These are phyloP conservation scores for Sebastes nivosus DNA, from an alignment of 2,797 vertebrate genomes.

Conservation along the genomic window DNA sequence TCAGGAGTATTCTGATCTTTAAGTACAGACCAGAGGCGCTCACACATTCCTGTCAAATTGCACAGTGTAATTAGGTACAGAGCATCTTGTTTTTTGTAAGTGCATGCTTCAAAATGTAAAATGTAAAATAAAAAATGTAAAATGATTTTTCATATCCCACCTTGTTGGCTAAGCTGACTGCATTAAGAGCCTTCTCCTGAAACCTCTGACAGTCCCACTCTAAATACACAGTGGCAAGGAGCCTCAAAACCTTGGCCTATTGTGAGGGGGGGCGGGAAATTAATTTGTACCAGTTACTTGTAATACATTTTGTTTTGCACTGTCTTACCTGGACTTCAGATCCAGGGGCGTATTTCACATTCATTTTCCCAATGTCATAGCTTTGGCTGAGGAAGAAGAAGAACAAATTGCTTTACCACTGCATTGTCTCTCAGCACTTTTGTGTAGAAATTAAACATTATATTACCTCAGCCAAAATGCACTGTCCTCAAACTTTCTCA, in stretches of 20 bases:
- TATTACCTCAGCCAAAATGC: slow-evolving; percentile 92
- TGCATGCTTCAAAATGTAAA: background rate
- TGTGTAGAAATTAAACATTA: background rate
- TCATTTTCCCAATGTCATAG: slow-evolving; percentile 90
- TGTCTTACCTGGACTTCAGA: slow-evolving; percentile 86
- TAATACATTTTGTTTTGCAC: background rate
- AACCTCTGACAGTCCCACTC: slow-evolving; percentile 86
- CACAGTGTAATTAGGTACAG: slow-evolving; percentile 10
- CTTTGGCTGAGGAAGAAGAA: slow-evolving; percentile 83
- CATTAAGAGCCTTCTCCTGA: slow-evolving; percentile 86
- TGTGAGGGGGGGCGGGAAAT: background rate
- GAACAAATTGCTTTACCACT: background rate
- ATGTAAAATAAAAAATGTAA: background rate
- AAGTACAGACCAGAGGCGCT: slow-evolving; percentile 87
- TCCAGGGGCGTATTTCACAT: slow-evolving; percentile 76
- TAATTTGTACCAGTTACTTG: background rate
- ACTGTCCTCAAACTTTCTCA: slow-evolving; percentile 87
- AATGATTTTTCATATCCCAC: slow-evolving; percentile 66
- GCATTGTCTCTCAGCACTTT: background rate
- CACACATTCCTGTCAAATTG: slow-evolving; percentile 82
- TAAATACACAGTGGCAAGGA: slow-evolving; percentile 89
- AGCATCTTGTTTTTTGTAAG: background rate
- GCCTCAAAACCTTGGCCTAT: slow-evolving; percentile 89
- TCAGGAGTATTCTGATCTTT: slow-evolving; percentile 90
- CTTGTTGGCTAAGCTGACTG: slow-evolving; percentile 90